These are phyloP conservation scores for Drosophila simulans DNA, from an alignment of 1,140 invertebrate species.

Conservation along the genomic window DNA sequence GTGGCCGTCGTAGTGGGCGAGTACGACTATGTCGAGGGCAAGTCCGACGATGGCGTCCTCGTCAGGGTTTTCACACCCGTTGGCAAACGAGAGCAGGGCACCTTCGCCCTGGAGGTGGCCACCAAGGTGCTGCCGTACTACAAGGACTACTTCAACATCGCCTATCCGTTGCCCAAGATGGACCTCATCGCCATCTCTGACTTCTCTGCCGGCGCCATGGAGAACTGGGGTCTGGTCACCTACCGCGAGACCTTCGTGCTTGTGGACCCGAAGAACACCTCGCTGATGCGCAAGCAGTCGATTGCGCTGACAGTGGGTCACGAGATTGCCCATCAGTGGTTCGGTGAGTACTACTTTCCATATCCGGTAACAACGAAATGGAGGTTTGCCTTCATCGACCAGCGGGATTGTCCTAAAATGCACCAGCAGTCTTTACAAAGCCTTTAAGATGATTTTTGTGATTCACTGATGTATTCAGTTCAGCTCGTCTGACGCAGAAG, in stretches of 20 bases:
- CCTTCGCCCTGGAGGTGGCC: constrained; percentile 95
- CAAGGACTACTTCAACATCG: constrained; percentile 97
- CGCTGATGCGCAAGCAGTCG: constrained; percentile 92
- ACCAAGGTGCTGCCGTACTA: constrained; percentile 95
- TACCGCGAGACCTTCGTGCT: constrained; percentile 92
- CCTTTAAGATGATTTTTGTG: background rate
- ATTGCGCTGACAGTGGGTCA: constrained; percentile 95
- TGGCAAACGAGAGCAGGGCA: constrained; percentile 95
- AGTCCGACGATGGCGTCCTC: constrained; percentile 91
- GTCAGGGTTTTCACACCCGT: constrained; percentile 97
- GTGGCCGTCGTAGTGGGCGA: constrained; percentile 97
- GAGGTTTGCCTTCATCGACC: background rate
- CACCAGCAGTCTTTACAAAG: background rate
- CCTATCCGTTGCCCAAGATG: constrained; percentile 97
- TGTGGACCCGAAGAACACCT: constrained; percentile 93
- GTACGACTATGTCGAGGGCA: constrained; percentile 96
- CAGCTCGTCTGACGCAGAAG: constrained; percentile 4
- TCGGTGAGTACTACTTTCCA: constrained; percentile 85
- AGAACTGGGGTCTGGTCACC: constrained; percentile 95
- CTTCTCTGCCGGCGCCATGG: constrained; percentile 97
- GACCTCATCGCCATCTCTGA: constrained; percentile 98
- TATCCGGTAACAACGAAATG: background rate
- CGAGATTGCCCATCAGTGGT: constrained; percentile 96
- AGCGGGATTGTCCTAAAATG: background rate
- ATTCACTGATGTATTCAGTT: constrained; percentile 2